Conservation (phyloP, 2,797 vertebrate genomes). For the Mastacembelus armatus region DNA sequence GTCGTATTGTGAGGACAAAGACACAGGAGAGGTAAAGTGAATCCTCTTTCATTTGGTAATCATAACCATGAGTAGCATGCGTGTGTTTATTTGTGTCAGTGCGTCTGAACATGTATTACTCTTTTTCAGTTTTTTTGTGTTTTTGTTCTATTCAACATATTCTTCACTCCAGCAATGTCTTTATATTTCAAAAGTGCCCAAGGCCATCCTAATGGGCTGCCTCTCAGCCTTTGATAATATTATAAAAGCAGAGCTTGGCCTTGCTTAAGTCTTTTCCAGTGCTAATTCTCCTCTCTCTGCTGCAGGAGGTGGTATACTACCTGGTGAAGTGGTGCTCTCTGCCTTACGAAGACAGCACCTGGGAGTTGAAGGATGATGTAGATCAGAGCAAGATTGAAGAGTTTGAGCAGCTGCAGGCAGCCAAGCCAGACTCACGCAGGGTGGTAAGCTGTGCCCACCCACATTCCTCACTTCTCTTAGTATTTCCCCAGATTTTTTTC, state of each 20-base stretch:
- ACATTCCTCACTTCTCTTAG: conserved; percentile 1
- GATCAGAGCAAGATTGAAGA: conserved; percentile 98
- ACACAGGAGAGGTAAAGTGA: conserved; percentile 92
- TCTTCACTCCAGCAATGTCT: conserved; percentile 55
- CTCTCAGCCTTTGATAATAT: conserved; percentile 72
- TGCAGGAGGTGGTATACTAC: conserved; percentile 98
- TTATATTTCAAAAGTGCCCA: conserved; percentile 73
- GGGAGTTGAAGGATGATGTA: conserved; percentile 98
- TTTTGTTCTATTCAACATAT: conserved; percentile 51
- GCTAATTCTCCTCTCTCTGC: conserved; percentile 71
- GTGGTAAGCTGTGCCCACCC: conserved; percentile 83
- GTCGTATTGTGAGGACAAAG: conserved; percentile 98
- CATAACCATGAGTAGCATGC: conserved; percentile 24
- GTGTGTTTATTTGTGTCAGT: conserved; percentile 36
- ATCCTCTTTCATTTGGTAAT: conserved; percentile 51
- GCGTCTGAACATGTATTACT: conserved; percentile 41
- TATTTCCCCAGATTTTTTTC: too few species aligned
- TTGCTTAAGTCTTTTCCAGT: conserved; percentile 64
- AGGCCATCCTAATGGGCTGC: conserved; percentile 72
- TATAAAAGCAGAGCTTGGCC: conserved; percentile 65
- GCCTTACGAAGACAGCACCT: conserved; percentile 99
- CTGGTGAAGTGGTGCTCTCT: conserved; percentile 99
- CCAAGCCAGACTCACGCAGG: conserved; percentile 89
- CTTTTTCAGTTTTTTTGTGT: conserved; percentile 18
- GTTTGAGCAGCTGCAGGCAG: conserved; percentile 97